Evolutionary conservation across 1,140 invertebrate genomes (phyloP).

Genomic region (Pararge aegeria): DNA sequence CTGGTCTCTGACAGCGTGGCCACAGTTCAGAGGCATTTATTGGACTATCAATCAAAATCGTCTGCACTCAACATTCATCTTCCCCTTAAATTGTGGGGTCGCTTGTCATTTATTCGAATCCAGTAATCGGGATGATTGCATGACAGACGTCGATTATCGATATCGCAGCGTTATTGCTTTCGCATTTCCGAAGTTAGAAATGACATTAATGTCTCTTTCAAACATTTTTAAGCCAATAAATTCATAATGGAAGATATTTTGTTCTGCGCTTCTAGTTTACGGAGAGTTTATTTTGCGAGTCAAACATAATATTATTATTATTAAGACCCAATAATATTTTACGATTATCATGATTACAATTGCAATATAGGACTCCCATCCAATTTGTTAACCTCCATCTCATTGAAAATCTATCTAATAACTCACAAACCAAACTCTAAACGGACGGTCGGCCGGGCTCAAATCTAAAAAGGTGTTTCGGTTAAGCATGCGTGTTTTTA

Average conservation of each 20-base stretch:
- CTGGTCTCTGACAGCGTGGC: constrained; percentile 52
- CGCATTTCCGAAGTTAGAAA: background rate
- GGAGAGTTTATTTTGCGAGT: too few species aligned
- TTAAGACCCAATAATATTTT: background rate
- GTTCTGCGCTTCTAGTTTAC: background rate
- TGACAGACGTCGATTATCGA: constrained; percentile 23
- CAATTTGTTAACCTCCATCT: too few species aligned
- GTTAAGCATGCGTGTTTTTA: too few species aligned
- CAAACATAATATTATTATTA: too few species aligned
- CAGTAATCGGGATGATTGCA: constrained; percentile 31
- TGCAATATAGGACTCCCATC: too few species aligned
- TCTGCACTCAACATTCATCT: constrained; percentile 47
- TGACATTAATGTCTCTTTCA: background rate
- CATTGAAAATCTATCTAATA: too few species aligned
- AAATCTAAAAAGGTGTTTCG: too few species aligned
- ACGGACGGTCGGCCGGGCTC: too few species aligned
- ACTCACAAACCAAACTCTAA: too few species aligned
- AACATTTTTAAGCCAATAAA: background rate
- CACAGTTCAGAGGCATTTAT: constrained; percentile 52
- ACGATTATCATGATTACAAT: too few species aligned
- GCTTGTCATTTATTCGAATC: constrained; percentile 26
- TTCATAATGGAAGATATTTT: background rate
- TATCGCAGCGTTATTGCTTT: constrained; percentile 11
- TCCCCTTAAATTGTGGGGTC: constrained; percentile 28
- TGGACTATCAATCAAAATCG: constrained; percentile 65